Conservation (phyloP, 2,888 invertebrate genomes). For the Drosophila hawaiiensis region DNA sequence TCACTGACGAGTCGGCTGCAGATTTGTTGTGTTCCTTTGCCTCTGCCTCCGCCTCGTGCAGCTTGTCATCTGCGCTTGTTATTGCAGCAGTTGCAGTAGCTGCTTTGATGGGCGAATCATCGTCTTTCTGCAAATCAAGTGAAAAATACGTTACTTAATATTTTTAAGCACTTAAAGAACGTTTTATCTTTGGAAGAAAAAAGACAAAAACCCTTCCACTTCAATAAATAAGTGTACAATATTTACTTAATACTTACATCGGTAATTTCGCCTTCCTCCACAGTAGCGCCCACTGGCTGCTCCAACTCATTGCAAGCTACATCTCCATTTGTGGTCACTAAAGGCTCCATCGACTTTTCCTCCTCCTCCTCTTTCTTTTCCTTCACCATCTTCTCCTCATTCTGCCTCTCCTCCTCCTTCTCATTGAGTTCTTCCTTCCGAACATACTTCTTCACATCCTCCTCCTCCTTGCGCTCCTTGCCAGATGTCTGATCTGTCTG, state of each 20-base stretch:
- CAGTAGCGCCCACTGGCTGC: background rate
- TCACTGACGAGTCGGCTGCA: background rate
- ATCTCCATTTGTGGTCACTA: conserved; percentile 46
- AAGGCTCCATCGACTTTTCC: background rate
- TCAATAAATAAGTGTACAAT: background rate
- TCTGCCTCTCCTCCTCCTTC: background rate
- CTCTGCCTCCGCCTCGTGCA: background rate
- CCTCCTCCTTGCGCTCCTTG: background rate
- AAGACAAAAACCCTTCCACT: background rate
- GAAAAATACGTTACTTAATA: background rate
- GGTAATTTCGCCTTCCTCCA: conserved; percentile 68
- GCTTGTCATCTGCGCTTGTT: background rate
- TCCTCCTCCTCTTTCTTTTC: background rate
- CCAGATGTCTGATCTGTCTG: conserved; percentile 1
- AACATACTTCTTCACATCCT: background rate
- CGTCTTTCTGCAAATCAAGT: conserved; percentile 49
- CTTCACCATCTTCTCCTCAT: background rate
- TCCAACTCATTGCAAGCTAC: conserved; percentile 6
- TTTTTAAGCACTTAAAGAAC: background rate
- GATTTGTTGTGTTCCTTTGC: background rate
- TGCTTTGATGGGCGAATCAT: conserved; percentile 27
- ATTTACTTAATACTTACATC: conserved; percentile 41
- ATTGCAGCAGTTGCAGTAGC: background rate
- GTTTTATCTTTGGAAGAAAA: background rate
- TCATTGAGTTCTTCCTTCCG: background rate